A percentile compares a stretch with the other conserved stretches of the same genome.
phyloP scores from a whole-genome alignment of 2,113 vertebrate species.

The Microcebus tavaratra region DNA sequence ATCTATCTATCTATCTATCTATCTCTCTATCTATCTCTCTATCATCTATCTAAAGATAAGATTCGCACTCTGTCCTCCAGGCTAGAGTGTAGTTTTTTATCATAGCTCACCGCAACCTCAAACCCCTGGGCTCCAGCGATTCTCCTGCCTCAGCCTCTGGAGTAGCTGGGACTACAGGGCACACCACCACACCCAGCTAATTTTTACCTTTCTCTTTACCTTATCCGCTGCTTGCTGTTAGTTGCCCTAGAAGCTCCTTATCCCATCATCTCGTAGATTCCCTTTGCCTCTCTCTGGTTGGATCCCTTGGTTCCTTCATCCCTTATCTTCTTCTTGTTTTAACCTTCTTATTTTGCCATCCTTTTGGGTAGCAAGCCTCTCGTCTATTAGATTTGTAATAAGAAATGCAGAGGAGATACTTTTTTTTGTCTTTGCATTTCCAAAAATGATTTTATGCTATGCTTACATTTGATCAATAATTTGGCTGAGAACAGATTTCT shows the following conservation, averaged over 20 bases:
- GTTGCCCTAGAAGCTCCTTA: neutral
- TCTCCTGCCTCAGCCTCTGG: too few species aligned
- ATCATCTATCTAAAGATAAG: too few species aligned
- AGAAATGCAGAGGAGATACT: neutral
- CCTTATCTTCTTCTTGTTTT: neutral
- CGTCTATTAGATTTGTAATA: neutral
- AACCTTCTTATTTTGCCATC: neutral
- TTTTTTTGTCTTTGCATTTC: neutral
- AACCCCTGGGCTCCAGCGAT: too few species aligned
- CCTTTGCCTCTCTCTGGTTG: neutral
- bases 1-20: too few species aligned
- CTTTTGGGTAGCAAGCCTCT: neutral
- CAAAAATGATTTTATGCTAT: neutral
- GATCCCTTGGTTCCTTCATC: neutral
- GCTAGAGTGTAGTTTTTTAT: too few species aligned
- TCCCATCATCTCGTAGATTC: neutral
- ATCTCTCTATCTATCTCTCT: too few species aligned
- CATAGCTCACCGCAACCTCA: too few species aligned
- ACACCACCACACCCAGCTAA: too few species aligned
- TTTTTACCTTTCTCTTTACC: neutral
- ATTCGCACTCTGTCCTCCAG: too few species aligned
- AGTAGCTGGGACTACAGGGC: too few species aligned
- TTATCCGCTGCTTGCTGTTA: neutral
- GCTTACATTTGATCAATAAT: neutral
- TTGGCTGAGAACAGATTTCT: slow-evolving; percentile 29